Evolutionary conservation across 1,140 invertebrate species (phyloP).

Genomic region (Drosophila sp.): DNA sequence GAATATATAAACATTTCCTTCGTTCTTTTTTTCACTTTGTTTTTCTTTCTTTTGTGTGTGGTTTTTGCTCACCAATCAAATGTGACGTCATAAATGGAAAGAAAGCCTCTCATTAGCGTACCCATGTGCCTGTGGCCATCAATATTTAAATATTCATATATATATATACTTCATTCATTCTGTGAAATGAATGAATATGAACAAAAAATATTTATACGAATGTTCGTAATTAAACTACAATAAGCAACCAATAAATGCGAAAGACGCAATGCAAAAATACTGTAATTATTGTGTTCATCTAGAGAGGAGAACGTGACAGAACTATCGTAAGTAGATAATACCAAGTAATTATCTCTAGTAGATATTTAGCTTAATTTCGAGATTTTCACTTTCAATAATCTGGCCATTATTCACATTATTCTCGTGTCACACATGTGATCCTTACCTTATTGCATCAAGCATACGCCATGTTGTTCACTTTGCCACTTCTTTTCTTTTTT

Average conservation of each 20-base stretch:
- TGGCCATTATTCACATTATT: conserved; percentile 3
- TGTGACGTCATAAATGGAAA: conserved; percentile 42
- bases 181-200: conserved; percentile 16
- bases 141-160: conserved; percentile 18
- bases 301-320: neutral
- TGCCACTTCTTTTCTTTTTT: conserved; percentile 45
- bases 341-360: no score
- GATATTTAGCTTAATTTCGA: no score
- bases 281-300: neutral
- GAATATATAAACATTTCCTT: conserved; percentile 29
- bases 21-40: conserved; percentile 4
- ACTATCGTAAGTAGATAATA: neutral
- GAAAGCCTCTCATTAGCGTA: conserved; percentile 62
- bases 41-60: conserved; percentile 7
- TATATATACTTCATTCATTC: conserved; percentile 29
- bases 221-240: conserved; percentile 11
- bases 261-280: neutral
- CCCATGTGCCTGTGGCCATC: conserved; percentile 15
- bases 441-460: conserved; percentile 52
- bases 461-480: conserved; percentile 69
- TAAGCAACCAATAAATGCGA: neutral
- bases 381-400: neutral
- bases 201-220: conserved; percentile 24
- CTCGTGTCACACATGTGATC: conserved; percentile 5
- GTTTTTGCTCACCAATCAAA: conserved; percentile 19